Percentiles rank a stretch among this genome's conserved stretches.
Conservation (phyloP, 2,113 vertebrate genomes). For the Garra rufa region DNA sequence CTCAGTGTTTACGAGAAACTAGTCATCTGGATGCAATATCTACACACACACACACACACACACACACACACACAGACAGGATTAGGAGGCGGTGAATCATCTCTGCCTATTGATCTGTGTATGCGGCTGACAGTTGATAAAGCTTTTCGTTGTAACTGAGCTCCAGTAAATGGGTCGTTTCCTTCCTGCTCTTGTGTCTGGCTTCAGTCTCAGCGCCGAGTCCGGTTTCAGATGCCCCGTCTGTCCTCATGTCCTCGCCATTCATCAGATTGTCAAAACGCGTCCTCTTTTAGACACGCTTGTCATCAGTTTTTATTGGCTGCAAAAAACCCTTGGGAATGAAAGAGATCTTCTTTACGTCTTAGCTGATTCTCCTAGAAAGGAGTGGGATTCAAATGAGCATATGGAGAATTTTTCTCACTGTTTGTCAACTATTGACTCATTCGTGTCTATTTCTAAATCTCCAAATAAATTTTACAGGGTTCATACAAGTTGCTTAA, state of each 20-base stretch:
- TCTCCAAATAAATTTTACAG: too few relatives aligned
- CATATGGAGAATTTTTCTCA: background rate
- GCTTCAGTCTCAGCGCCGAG: background rate
- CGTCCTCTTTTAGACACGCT: background rate
- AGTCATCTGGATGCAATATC: conserved; percentile 14
- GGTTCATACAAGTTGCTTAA: too few relatives aligned
- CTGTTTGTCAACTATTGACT: background rate
- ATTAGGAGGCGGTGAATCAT: background rate
- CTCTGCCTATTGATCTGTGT: background rate
- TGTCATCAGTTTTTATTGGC: background rate
- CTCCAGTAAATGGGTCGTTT: background rate
- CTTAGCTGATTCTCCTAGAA: background rate
- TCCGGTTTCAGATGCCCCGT: background rate
- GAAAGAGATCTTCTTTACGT: background rate
- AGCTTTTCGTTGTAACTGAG: conserved; percentile 36
- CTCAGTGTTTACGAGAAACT: conserved; percentile 11
- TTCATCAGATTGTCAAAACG: background rate
- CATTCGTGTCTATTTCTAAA: background rate
- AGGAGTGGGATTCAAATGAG: background rate
- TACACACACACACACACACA: background rate
- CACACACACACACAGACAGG: background rate
- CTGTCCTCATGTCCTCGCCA: background rate
- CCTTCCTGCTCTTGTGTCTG: conserved; percentile 27
- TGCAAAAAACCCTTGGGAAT: background rate
- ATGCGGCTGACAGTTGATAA: background rate